Evolutionary conservation across 2,113 vertebrate genomes (phyloP), one percentile per base, ranked within the genome.

Genomic region (Pollachius pollachius): DNA sequence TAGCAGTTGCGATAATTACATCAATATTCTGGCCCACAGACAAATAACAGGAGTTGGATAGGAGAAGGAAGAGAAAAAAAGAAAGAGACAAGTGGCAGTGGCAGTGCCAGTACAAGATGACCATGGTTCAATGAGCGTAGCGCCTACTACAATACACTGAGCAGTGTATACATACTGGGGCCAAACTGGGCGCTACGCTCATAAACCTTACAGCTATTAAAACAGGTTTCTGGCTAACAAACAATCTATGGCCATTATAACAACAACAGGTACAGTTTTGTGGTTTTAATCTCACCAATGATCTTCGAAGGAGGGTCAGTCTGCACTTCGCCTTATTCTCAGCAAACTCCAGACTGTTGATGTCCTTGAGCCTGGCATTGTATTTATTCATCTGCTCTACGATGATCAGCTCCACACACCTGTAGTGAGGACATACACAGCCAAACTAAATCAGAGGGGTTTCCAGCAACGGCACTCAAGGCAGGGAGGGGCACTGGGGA

Each of bases 311-410:
- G 75, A 96, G 75, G 0, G 95, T 98, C 67, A 99, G 91, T 57
- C 96, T 94, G 77, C 91, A 95, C 88, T 97, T 99, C 81, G 98
- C 98, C 84, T 98, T 97, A 85, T 93, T 98, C 88, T 99, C 98
- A 0, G 96, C 98, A 69, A 98, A 99, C 89, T 99, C 97, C 89
- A 99, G 86, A 76, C 95, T 98, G 82, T 77, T 98, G 90, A 99
- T 99, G 85, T 99, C 98, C 91, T 98, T 98, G 70, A 99, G 92
- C 64, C 97, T 92, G 68, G 97, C 93, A 75, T 90, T 95, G 82
- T 99, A 99, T 83, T 99, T 99, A 86, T 95, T 97, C 96, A 99
- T 99, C 85, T 99, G 98, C 83, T 99, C 97, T 0, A 93, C 87
- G 79, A 99, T 93, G 67, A 99, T 94, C 67, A 99, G 87, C 73